Conservation (phyloP, 2,113 vertebrate species). For the Climacteris rufus region DNA sequence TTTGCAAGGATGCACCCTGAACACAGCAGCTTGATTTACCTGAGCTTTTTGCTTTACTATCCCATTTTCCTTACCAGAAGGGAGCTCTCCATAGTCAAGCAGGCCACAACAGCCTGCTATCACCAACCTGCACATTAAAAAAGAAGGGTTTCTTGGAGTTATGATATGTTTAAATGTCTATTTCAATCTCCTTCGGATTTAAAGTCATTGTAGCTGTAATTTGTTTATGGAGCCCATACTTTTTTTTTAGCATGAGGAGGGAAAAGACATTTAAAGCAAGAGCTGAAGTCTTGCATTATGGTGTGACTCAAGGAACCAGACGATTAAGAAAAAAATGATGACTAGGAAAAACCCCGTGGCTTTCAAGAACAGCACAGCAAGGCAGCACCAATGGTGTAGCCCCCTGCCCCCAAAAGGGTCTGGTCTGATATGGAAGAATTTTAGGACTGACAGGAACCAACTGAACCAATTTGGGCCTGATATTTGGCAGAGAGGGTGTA, state of each 20-base stretch:
- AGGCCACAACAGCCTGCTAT: background rate
- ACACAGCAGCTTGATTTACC: background rate
- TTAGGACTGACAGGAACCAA: rapidly evolving
- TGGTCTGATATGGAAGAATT: background rate
- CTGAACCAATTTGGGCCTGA: background rate
- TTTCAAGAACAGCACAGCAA: background rate
- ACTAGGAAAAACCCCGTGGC: background rate
- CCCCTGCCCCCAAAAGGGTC: background rate
- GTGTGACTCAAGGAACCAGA: background rate
- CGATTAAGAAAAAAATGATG: background rate
- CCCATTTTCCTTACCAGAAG: background rate
- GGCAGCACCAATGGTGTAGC: background rate
- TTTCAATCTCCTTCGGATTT: background rate
- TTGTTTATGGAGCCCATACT: background rate
- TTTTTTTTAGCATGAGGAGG: background rate
- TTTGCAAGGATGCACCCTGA: background rate
- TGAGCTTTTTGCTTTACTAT: background rate
- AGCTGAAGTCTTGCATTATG: background rate
- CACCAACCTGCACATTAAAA: background rate
- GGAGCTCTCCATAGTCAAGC: background rate
- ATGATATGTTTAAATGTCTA: background rate
- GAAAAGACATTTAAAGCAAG: background rate
- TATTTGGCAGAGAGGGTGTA: background rate
- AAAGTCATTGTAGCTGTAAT: background rate
- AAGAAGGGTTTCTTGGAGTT: rapidly evolving